These are phyloP conservation scores for Paramuricea clavata DNA, from an alignment of 92 coral and sea anemone genomes.

Conservation along the genomic window DNA sequence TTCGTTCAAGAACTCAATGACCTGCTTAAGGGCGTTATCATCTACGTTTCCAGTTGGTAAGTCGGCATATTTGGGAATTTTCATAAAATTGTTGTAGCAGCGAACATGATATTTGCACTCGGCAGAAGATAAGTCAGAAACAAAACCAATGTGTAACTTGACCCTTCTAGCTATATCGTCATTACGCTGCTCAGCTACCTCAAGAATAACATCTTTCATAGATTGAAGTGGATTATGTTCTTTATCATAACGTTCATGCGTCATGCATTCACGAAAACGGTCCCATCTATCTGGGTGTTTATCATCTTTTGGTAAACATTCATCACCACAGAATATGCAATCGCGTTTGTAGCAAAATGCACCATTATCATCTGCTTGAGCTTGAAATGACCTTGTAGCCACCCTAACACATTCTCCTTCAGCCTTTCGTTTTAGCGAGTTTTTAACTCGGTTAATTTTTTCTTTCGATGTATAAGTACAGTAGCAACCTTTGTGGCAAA, in stretches of 20 bases:
- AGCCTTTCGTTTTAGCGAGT: neutral
- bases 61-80: constrained; percentile 23
- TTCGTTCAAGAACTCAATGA: constrained; percentile 18
- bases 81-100: constrained; percentile 32
- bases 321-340: neutral
- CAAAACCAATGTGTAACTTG: constrained; percentile 21
- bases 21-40: constrained; percentile 26
- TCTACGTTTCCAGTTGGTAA: constrained; percentile 11
- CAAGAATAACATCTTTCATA: constrained; percentile 30
- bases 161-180: constrained; percentile 37
- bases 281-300: constrained; percentile 20
- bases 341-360: constrained; percentile 6
- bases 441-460: neutral
- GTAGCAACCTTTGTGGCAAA: constrained; percentile 24
- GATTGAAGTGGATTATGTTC: constrained; percentile 21
- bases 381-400: neutral
- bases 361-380: neutral
- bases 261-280: constrained; percentile 1
- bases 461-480: constrained; percentile 25
- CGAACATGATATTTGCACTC: constrained; percentile 41
- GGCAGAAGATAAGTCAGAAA: constrained; percentile 20
- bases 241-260: neutral
- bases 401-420: neutral
- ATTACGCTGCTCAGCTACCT: constrained; percentile 31
- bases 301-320: neutral